Evolutionary conservation across 2,797 vertebrate species (phyloP), one percentile per base, ranked within the genome.

Genomic region (Mus spretus): DNA sequence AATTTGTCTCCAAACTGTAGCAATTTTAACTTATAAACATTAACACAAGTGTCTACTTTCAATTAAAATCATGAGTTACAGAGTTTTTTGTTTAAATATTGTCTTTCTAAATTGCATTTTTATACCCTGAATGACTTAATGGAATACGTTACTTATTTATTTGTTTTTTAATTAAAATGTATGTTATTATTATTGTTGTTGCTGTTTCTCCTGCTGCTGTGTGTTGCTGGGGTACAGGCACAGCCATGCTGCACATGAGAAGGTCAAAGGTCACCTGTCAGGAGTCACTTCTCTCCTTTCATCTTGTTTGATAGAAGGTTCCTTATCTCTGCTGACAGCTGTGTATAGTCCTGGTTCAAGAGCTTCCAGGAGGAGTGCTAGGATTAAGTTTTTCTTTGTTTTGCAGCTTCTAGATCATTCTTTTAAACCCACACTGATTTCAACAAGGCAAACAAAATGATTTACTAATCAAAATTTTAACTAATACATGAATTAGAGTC

Each of bases 381-480:
- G 53, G 26, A 74, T 81, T 31, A 40, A 50, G 19, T 87, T 91
- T 96, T 93, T 87, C 77, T 94, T 80, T 90, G 40, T 80, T 19
- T 13, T 93, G 3, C 7, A 67, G 20, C 55, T 79, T 91, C 67
- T 61, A 65, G 65, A 50, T 86, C 59, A 82, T 5, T 80, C 53
- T 61, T 95, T 89, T 85, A 96, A 88, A 90, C 12, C 7, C 24
- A 8, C 44, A 53, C 47, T 90, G 63, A 95, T 84, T 93, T 96
- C 67, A 83, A 2, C 26, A 37, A 78, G 55, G n/a, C n/a, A 61
- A 94, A 44, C 4, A 94, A 90, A 74, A 78, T 55, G 31, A 78
- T 85, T 79, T 89, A 61, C 77, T 92, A 86, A 86, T 90, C 74
- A 80, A 72, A 90, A 83, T 50, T 65, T 88, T 90, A 95, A 74